Evolutionary conservation across 2,797 vertebrate species (phyloP), one percentile per base, ranked within the genome.

Genomic region (Picus viridis): DNA sequence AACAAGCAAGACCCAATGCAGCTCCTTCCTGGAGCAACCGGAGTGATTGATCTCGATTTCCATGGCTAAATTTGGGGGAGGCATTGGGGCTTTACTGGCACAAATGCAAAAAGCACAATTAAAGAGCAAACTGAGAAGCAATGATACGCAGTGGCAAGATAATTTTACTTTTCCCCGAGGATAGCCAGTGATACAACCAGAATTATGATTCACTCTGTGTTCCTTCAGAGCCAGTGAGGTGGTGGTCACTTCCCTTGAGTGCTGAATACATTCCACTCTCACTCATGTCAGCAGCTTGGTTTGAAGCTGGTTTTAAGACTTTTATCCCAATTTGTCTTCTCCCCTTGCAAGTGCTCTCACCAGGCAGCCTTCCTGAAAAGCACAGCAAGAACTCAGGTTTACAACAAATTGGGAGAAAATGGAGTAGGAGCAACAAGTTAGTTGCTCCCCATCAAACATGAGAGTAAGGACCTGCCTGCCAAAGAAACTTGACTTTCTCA

Each of bases 111-210:
- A 81, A 83, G 29, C 1, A 2, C 36, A 77, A 80, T 58, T 62
- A 79, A 91, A 82, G 57, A 88, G 13, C 16, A 85, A 74, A 80
- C 4, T 74, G 51, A 58, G 54, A 27, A 92, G 36, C 27, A 65
- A 39, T 47, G 19, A 34, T 63, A 71, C 61, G 36, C 41, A 83
- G 59, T 23, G 69, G 73, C 6, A 6, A 49, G 47, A 58, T 86
- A 94, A 73, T 89, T 79, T 93, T 93, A 56, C 39, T 89, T 93
- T 92, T 87, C 89, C 47, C 84, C 72, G 74, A 24, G 86, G 89
- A 89, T 19, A 89, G 41, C 7, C 70, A 72, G 78, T 83, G 93
- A 84, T 58, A 77, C 74, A 95, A 74, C 22, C 57, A 74, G 58
- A 90, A 85, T 80, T 92, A 83, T 92, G 94, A 86, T 54, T 94